Evolutionary conservation across 2,113 vertebrate genomes (phyloP).

Genomic region (Sander vitreus): DNA sequence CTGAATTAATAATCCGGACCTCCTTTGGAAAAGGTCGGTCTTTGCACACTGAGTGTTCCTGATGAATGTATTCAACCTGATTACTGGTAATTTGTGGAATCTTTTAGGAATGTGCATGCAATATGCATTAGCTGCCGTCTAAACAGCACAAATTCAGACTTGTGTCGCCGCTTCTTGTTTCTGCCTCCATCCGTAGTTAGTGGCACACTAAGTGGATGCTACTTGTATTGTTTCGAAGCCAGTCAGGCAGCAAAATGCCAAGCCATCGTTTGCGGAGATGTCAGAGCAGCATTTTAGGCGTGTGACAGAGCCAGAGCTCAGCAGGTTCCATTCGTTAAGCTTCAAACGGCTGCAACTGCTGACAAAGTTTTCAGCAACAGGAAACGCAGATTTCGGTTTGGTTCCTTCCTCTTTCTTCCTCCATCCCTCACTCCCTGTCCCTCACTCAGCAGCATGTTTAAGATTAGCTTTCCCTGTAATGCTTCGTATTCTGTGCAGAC

Average conservation of each 20-base stretch:
- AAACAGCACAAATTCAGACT: constrained; percentile 31
- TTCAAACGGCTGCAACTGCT: constrained; percentile 71
- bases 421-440: neutral
- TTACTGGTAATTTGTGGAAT: constrained; percentile 16
- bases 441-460: constrained; percentile 61
- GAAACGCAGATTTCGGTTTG: constrained; percentile 68
- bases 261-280: constrained; percentile 56
- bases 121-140: constrained; percentile 37
- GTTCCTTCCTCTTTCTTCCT: constrained; percentile 76
- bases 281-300: constrained; percentile 49
- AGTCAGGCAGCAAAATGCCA: constrained; percentile 58
- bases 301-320: constrained; percentile 53
- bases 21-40: neutral
- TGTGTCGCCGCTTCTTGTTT: neutral
- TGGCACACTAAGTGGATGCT: constrained; percentile 34
- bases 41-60: neutral
- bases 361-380: constrained; percentile 81
- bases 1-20: constrained; percentile 20
- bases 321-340: constrained; percentile 51
- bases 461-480: constrained; percentile 61
- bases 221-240: constrained; percentile 43
- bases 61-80: constrained; percentile 39
- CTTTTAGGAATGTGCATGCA: constrained; percentile 17
- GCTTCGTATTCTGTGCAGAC: constrained; percentile 53
- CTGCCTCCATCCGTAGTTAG: constrained; percentile 12